A percentile compares a stretch with the other conserved stretches of the same genome.
These are phyloP conservation scores for Ceratosolen fusciceps DNA, from an alignment of 1,140 invertebrate genomes.

Conservation along the genomic window DNA sequence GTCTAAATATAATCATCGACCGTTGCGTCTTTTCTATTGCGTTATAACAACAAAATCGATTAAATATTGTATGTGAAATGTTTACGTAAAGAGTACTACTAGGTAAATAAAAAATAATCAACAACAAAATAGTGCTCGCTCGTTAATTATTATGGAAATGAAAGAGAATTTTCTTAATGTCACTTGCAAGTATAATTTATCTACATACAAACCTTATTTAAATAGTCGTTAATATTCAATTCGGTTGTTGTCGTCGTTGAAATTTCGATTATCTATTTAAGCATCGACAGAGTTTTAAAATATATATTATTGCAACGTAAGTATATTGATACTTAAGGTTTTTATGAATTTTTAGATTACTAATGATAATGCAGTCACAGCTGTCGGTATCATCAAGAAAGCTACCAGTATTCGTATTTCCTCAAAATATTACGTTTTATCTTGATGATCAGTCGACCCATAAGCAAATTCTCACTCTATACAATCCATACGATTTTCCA, in stretches of 20 bases:
- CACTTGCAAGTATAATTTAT: no score
- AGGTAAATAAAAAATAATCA: background rate
- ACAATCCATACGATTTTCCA: constrained; percentile 90
- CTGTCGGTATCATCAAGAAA: constrained; percentile 60
- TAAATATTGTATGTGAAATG: background rate
- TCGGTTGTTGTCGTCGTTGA: no score
- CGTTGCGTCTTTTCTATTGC: background rate
- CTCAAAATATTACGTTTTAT: constrained; percentile 83
- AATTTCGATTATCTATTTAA: background rate
- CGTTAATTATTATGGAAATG: no score
- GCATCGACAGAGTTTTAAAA: background rate
- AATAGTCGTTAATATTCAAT: no score
- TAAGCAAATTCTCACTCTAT: constrained; percentile 87
- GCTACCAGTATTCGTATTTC: constrained; percentile 88
- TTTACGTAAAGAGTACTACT: background rate
- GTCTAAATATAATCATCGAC: background rate
- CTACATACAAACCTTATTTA: no score
- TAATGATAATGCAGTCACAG: constrained; percentile 60
- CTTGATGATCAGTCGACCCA: constrained; percentile 81
- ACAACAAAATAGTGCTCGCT: no score
- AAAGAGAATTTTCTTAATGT: no score
- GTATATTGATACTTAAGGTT: no score
- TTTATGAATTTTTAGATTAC: background rate
- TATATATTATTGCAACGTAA: background rate
- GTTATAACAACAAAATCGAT: background rate